phyloP scores from a whole-genome alignment of 2,888 invertebrate genomes.

The Eristalis intricaria region DNA sequence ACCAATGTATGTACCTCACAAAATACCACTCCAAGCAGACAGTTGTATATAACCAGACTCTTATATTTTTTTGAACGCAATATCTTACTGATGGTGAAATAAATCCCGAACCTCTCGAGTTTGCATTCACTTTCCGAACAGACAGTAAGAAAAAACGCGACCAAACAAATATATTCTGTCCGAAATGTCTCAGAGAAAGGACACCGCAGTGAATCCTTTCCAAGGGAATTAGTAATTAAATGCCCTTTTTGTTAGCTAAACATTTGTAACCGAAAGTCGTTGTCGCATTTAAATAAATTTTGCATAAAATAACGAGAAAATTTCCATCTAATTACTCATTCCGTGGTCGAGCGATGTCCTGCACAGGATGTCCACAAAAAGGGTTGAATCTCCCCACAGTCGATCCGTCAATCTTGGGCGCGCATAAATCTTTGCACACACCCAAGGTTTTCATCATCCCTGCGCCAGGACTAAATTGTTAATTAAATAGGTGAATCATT shows the following conservation, averaged over 20 bases:
- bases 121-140: too few species aligned
- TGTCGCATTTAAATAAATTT: constrained; percentile 42
- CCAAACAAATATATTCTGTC: too few species aligned
- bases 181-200: too few species aligned
- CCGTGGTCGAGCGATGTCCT: neutral
- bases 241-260: constrained; percentile 46
- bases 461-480: neutral
- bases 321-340: constrained; percentile 50
- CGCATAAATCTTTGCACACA: constrained; percentile 49
- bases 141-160: too few species aligned
- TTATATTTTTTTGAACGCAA: too few species aligned
- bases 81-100: too few species aligned
- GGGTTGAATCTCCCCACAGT: constrained; percentile 16
- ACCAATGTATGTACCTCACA: too few species aligned
- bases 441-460: constrained; percentile 26
- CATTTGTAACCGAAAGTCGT: constrained; percentile 31
- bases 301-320: constrained; percentile 58
- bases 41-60: too few species aligned
- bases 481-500: constrained; percentile 25
- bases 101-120: too few species aligned
- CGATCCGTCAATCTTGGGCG: constrained; percentile 26
- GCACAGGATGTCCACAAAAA: constrained; percentile 5
- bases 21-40: too few species aligned
- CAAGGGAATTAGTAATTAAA: constrained; percentile 36
- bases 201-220: neutral